Evolutionary conservation across 2,113 vertebrate species (phyloP), one percentile per base, ranked within the genome.

Genomic region (Amphiprion percula): DNA sequence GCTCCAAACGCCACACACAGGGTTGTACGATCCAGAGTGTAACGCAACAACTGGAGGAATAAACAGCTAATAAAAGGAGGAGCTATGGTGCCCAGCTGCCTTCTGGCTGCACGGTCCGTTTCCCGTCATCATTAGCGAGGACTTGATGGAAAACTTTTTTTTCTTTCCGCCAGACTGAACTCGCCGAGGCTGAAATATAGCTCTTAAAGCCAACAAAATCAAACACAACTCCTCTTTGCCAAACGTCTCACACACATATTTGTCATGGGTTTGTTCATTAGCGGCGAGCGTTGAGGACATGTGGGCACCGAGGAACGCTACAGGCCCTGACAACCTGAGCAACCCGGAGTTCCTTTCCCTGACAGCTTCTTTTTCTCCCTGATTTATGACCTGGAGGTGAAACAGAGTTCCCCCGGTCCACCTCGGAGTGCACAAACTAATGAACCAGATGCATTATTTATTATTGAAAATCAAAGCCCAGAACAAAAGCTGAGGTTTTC

Each of bases 361-460:
- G 91, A 90, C 90, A 90, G 82, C 70, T 59, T 67, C 74, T 26
- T 37, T 37, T 80, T 77, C 73, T 59, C 55, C 59, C 64, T 92
- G 90, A 93, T 93, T 92, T 89, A 93, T 83, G 83, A 88, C 82
- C 87, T 39, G 52, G 80, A 85, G 85, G 90, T 87, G 90, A 88
- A 83, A 74, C 73, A 74, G 84, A 88, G 88, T 86, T 90, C 79
- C 75, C 84, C 73, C 2, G 33, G 85, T 90, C 87, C 87, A 89
- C 76, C 85, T 87, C 58, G 4, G 61, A 87, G 67, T 79, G 88
- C 88, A 80, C 85, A 88, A 90, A 86, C 90, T 91, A 89, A 91
- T 91, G 91, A 91, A 88, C 79, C 87, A 87, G 79, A 90, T 93
- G 88, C 85, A 92, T 93, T 93, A 93, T 93, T 93, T 90, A 92